phyloP scores from a whole-genome alignment of 2,888 invertebrate genomes.

The Ichneumoninae sp. region DNA sequence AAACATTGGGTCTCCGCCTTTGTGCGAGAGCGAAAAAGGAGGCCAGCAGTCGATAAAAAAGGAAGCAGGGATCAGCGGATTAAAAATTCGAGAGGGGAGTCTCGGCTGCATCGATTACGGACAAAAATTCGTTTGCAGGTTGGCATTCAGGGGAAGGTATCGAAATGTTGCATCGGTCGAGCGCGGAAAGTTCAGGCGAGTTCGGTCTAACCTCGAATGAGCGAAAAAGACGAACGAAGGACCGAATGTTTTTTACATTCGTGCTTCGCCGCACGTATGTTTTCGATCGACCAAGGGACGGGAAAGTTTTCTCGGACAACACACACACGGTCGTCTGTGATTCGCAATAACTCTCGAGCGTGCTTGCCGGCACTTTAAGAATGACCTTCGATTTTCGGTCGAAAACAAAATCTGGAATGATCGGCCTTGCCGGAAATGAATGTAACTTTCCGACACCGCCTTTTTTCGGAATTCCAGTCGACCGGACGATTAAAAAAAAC shows the following conservation, averaged over 20 bases:
- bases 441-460: background rate
- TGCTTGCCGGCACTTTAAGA: conserved; percentile 28
- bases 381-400: conserved; percentile 33
- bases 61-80: background rate
- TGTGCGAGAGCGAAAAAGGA: background rate
- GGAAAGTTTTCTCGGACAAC: conserved; percentile 36
- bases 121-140: background rate
- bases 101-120: background rate
- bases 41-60: conserved; percentile 6
- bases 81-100: background rate
- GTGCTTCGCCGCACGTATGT: conserved; percentile 33
- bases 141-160: background rate
- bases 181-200: background rate
- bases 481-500: background rate
- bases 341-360: conserved; percentile 14
- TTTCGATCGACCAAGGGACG: conserved; percentile 13
- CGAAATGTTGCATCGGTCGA: background rate
- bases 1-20: background rate
- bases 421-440: background rate
- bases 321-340: background rate
- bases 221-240: background rate
- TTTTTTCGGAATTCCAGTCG: background rate
- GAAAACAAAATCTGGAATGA: conserved; percentile 21
- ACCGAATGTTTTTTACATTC: background rate
- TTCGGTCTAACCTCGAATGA: background rate